Percentiles rank a stretch among this genome's conserved stretches.
These are phyloP conservation scores for Drosophila varians DNA, from an alignment of 1,140 invertebrate genomes.

Conservation along the genomic window DNA sequence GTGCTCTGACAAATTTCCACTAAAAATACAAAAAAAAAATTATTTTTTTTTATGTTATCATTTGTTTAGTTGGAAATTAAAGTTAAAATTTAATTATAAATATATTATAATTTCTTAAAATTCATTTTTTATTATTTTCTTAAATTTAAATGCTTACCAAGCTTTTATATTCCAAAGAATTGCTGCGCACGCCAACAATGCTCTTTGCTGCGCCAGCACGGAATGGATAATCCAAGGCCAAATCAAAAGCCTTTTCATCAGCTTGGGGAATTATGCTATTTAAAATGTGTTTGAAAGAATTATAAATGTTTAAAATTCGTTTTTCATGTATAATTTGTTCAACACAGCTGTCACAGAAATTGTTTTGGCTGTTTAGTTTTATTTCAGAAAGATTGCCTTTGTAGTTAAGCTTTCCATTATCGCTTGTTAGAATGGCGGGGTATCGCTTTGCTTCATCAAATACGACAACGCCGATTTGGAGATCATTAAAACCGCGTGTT, in stretches of 20 bases:
- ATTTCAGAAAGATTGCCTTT: conserved; percentile 85
- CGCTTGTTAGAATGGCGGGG: conserved; percentile 86
- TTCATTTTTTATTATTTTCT: not conserved
- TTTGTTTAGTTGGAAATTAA: no score
- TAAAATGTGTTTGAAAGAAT: conserved; percentile 51
- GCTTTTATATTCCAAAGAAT: conserved; percentile 67
- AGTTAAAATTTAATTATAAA: no score
- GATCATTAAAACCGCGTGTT: conserved; percentile 85
- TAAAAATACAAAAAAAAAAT: conserved; percentile 26
- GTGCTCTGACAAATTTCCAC: conserved; percentile 65
- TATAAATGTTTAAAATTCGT: conserved; percentile 62
- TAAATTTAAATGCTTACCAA: conserved; percentile 54
- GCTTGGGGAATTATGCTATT: conserved; percentile 66
- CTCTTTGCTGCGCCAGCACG: conserved; percentile 86
- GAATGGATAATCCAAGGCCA: conserved; percentile 86
- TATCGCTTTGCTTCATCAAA: conserved; percentile 85
- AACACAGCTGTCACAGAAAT: conserved; percentile 60
- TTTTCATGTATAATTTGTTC: conserved; percentile 72
- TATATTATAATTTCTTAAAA: conserved; percentile 2
- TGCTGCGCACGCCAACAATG: conserved; percentile 85
- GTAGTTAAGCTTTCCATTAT: conserved; percentile 85
- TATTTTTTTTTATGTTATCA: no score
- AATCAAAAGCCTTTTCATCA: conserved; percentile 85
- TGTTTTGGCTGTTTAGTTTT: conserved; percentile 83
- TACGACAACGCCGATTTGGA: conserved; percentile 86